Evolutionary conservation across 1,140 invertebrate genomes (phyloP).

Genomic region (Pseudachorutes palmiensis): DNA sequence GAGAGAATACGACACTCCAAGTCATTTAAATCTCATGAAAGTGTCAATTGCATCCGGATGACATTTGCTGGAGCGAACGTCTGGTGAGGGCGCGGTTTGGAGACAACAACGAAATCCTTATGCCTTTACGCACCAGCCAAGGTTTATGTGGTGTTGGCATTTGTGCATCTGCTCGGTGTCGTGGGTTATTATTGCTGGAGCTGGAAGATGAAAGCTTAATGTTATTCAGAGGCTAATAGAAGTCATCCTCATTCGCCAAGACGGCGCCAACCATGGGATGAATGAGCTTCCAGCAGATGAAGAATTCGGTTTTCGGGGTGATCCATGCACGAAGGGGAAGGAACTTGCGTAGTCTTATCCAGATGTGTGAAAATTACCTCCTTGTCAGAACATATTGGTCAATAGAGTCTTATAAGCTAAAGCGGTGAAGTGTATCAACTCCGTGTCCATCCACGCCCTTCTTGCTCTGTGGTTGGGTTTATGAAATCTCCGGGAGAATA

Average conservation of each 20-base stretch:
- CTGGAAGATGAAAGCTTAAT: not conserved
- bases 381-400: not conserved
- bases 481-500: not conserved
- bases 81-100: not conserved
- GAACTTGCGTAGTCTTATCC: not conserved
- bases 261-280: not conserved
- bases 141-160: not conserved
- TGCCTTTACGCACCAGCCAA: too few species aligned
- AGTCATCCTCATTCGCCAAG: not conserved
- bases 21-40: not conserved
- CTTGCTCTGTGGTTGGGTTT: not conserved
- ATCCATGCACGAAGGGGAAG: too few species aligned
- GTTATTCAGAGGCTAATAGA: not conserved
- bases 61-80: not conserved
- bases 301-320: not conserved
- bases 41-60: not conserved
- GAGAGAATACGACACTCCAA: too few species aligned
- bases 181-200: too few species aligned
- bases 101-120: not conserved
- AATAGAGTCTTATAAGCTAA: not conserved
- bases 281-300: not conserved
- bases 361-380: not conserved
- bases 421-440: not conserved
- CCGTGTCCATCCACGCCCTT: not conserved
- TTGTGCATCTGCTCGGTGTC: not conserved